Base-by-base conservation (phyloP, 1,140 invertebrate species). In the Steinernema feltiae region DNA sequence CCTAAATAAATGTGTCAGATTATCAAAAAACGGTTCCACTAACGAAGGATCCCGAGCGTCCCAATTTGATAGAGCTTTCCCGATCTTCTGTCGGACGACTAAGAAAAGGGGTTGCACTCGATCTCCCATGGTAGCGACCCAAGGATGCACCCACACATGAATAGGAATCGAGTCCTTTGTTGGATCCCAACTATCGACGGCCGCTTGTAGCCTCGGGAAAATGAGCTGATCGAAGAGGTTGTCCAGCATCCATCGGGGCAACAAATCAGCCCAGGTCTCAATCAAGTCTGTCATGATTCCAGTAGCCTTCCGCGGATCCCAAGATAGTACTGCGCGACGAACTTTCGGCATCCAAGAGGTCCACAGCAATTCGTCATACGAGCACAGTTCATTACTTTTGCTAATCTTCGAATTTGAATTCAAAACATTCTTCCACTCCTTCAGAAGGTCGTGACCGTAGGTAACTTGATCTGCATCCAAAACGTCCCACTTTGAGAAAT, bases 71-170 rank as follows among this genome's bases (percentile, higher is more conserved):
- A 99, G 88, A 18, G 95, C 95, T 35, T 90, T 90, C 32, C 92
- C 91, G 7, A 99, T 88, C 86, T 98, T 98, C 27, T 94, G 91
- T 70, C 96, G 90, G 76, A 99, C 93, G 30, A 92, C 91, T n/a
- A 94, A 93, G 88, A 95, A 98, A 3, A 97, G 91, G 0, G 91
- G 91, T 80, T 93, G 91, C 81, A 98, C 87, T 69, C 90, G 89
- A 78, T 89, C 88, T 0, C 91, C 90, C 87, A 94, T 90, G 29
- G 92, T 85, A 3, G 91, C 91, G 46, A 94, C 89, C 96, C 96
- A 99, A 0, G 97, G 97, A 87, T 97, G 92, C 74, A 98, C 91
- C 97, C 97, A 99, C 3, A 91, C 90, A 88, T 98, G 95, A 78
- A 98, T 93, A 0, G 95, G 95, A 72, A 95, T 90, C 0, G 92